phyloP scores from a whole-genome alignment of 2,888 invertebrate species.

The Xestobium rufovillosum region DNA sequence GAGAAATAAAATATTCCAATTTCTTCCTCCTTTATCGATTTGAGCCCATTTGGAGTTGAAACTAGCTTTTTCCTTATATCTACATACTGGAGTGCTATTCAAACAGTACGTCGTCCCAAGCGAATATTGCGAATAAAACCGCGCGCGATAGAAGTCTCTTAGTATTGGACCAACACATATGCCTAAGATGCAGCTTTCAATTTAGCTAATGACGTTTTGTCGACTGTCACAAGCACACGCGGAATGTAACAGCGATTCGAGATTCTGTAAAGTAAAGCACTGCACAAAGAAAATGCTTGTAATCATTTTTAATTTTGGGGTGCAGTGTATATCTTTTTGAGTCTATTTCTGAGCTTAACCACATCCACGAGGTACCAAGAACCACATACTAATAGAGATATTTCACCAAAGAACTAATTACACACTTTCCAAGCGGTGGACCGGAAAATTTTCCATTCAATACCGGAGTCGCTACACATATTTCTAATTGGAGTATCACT shows the following conservation, averaged over 20 bases:
- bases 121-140: constrained; percentile 21
- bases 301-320: no score
- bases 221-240: constrained; percentile 44
- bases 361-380: no score
- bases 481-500: no score
- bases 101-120: constrained; percentile 37
- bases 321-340: no score
- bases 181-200: constrained; percentile 45
- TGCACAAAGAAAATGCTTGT: no score
- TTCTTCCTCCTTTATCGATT: constrained; percentile 40
- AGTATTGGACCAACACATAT: constrained; percentile 32
- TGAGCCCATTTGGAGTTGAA: constrained; percentile 41
- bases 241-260: constrained; percentile 38
- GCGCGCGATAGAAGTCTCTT: constrained; percentile 23
- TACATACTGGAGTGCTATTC: constrained; percentile 45
- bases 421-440: no score
- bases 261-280: constrained; percentile 38
- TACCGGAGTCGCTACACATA: no score
- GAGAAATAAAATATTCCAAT: constrained; percentile 31
- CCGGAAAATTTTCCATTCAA: no score
- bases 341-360: no score
- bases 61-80: constrained; percentile 38
- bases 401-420: no score
- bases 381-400: no score
- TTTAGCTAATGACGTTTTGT: constrained; percentile 46